Percentiles rank a stretch among this genome's conserved stretches.
Conservation (phyloP, 2,888 invertebrate genomes). For the Aspidiotus rigidus region DNA sequence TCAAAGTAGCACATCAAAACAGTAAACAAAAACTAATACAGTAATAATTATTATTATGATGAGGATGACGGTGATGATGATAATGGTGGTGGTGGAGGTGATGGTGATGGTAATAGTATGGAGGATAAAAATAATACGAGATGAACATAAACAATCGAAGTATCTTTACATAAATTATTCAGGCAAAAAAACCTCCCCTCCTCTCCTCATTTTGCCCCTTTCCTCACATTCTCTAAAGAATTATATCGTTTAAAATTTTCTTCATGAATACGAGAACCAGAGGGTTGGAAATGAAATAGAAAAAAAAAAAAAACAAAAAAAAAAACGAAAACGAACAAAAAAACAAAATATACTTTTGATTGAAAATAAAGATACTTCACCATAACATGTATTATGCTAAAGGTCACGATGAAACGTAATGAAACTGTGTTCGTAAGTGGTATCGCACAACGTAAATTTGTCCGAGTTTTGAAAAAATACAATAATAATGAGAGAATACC, state of each 20-base stretch:
- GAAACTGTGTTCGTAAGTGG: not conserved
- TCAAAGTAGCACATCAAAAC: slow-evolving; percentile 7
- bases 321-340: not conserved
- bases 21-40: not conserved
- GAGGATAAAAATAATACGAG: too few species aligned
- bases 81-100: too few species aligned
- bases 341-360: not conserved
- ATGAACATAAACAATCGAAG: not conserved
- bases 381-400: not conserved
- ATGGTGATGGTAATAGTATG: too few species aligned
- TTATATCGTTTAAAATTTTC: too few species aligned
- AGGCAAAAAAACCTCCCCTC: too few species aligned
- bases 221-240: too few species aligned
- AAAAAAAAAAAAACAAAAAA: not conserved
- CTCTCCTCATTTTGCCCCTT: too few species aligned
- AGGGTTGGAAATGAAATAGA: not conserved
- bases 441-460: too few species aligned
- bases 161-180: not conserved
- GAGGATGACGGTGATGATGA: too few species aligned
- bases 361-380: slow-evolving; percentile 15
- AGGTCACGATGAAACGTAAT: slow-evolving; percentile 5
- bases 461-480: not conserved
- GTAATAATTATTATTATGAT: not conserved
- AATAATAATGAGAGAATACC: not conserved
- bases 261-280: too few species aligned